phyloP scores from a whole-genome alignment of 2,113 vertebrate species.

The Neofelis nebulosa region DNA sequence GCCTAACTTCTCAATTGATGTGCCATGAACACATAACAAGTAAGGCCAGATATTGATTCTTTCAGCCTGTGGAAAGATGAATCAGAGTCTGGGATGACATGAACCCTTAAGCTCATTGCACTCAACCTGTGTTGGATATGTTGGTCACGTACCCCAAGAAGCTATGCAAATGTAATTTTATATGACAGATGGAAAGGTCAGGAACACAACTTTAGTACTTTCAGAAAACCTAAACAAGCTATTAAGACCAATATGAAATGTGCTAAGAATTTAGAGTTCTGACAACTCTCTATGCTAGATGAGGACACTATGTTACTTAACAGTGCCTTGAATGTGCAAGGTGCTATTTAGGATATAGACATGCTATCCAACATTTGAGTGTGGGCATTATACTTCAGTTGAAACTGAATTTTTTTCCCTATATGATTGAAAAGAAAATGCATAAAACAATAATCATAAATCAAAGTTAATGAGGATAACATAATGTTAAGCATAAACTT shows the following conservation, averaged over 20 bases:
- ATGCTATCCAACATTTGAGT: not conserved
- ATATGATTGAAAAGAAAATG: not conserved
- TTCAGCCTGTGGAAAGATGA: not conserved
- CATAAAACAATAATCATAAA: not conserved
- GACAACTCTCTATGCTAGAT: not conserved
- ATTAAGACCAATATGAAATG: conserved; percentile 26
- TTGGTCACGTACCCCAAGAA: conserved; percentile 3
- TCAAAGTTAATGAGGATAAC: not conserved
- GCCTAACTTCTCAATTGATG: not conserved
- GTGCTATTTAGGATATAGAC: conserved; percentile 18
- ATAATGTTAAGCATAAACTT: not conserved
- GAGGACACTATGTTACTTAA: not conserved
- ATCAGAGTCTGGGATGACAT: not conserved
- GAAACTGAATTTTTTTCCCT: conserved; percentile 29
- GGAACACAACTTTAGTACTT: not conserved
- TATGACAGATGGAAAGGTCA: conserved; percentile 2
- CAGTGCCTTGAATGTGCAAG: not conserved
- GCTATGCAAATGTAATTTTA: not conserved
- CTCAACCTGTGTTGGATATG: not conserved
- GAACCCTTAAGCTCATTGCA: not conserved
- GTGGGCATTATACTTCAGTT: not conserved
- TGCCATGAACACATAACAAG: not conserved
- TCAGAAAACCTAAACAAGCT: conserved; percentile 1
- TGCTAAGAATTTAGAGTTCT: conserved; percentile 20
- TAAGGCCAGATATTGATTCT: not conserved